phyloP scores from a whole-genome alignment of 1,140 invertebrate genomes.

The Saxidomus purpurata region DNA sequence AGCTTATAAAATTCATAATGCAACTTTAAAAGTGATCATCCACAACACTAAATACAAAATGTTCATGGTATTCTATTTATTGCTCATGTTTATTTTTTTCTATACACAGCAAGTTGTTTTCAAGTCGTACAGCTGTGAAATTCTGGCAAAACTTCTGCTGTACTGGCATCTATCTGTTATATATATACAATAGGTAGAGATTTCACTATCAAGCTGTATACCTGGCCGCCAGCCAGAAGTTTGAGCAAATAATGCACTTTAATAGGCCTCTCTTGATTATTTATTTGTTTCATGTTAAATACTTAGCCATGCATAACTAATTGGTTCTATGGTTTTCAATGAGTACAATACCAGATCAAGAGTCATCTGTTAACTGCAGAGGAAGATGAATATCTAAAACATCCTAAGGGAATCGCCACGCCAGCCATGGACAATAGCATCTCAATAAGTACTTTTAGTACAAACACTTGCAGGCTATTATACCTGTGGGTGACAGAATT shows the following conservation, averaged over 20 bases:
- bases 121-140: background rate
- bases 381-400: too few relatives aligned
- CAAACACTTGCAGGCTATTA: too few relatives aligned
- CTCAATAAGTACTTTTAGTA: too few relatives aligned
- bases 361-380: background rate
- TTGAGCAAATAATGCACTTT: conserved; percentile 5
- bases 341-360: background rate
- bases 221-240: background rate
- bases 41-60: too few relatives aligned
- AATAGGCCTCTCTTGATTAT: conserved; percentile 21
- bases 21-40: too few relatives aligned
- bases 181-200: conserved; percentile 12
- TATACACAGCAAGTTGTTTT: conserved; percentile 8
- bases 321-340: background rate
- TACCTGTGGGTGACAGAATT: too few relatives aligned
- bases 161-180: background rate
- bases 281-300: conserved; percentile 27
- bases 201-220: conserved; percentile 39
- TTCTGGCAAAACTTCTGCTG: background rate
- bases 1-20: too few relatives aligned
- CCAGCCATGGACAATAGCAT: too few relatives aligned
- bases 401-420: too few relatives aligned
- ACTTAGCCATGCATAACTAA: background rate
- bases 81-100: background rate
- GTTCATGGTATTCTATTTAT: too few relatives aligned